phyloP scores from a whole-genome alignment of 1,140 invertebrate genomes.

The Acyrthosiphon pisum region DNA sequence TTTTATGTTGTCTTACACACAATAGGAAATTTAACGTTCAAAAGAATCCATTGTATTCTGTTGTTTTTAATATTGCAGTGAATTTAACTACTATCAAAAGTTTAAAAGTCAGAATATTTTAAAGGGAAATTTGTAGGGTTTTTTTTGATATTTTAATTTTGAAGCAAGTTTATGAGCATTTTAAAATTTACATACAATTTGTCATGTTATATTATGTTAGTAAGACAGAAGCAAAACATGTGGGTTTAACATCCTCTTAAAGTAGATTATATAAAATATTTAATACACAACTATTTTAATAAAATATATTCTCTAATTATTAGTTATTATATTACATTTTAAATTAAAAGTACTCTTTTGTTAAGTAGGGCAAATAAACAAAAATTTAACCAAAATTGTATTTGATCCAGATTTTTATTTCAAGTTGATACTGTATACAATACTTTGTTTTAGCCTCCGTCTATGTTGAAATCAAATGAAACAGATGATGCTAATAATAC shows the following conservation, averaged over 20 bases:
- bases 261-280: not conserved
- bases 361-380: not conserved
- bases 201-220: not conserved
- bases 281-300: not conserved
- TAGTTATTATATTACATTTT: not conserved
- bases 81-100: not conserved
- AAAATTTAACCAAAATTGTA: not conserved
- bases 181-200: not conserved
- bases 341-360: not conserved
- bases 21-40: not conserved
- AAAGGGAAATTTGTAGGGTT: not conserved
- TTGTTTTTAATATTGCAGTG: not conserved
- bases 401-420: not conserved
- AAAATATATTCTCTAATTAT: not conserved
- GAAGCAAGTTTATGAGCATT: not conserved
- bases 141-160: not conserved
- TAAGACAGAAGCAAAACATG: not conserved
- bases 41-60: not conserved
- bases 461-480: not conserved
- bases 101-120: too few species aligned
- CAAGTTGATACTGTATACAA: not conserved
- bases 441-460: not conserved
- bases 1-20: not conserved
- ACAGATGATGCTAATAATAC: not conserved
- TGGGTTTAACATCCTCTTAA: not conserved